Conservation (phyloP, 2,113 vertebrate species). For the Lathamus discolor region DNA sequence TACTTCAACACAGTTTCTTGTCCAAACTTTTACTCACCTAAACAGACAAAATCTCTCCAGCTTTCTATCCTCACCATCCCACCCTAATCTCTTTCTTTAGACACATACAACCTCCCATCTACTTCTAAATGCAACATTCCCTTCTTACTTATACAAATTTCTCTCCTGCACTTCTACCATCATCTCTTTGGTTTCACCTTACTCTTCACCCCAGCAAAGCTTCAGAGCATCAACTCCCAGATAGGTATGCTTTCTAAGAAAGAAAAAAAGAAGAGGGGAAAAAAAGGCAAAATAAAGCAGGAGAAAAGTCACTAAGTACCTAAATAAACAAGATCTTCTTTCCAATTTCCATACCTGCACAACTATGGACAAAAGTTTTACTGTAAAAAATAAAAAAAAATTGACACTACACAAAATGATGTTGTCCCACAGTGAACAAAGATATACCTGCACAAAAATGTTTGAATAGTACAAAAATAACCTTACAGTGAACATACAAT, state of each 20-base stretch:
- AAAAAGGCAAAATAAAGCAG: not conserved
- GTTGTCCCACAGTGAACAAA: not conserved
- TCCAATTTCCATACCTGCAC: not conserved
- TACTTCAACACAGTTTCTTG: not conserved
- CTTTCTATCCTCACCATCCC: not conserved
- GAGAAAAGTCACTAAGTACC: not conserved
- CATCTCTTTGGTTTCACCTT: not conserved
- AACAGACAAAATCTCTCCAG: not conserved
- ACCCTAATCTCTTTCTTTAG: not conserved
- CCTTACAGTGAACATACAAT: not conserved
- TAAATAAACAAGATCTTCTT: not conserved
- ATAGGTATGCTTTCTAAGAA: not conserved
- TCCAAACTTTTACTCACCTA: not conserved
- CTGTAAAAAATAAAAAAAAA: not conserved
- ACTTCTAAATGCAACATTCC: not conserved
- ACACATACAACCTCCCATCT: not conserved
- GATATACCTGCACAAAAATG: not conserved
- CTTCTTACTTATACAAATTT: not conserved
- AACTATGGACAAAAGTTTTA: not conserved
- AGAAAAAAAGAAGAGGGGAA: rapidly evolving
- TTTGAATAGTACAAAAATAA: not conserved
- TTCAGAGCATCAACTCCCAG: not conserved
- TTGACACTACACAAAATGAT: not conserved
- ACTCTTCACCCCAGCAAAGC: not conserved
- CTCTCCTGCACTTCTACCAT: not conserved